phyloP scores from a whole-genome alignment of 2,113 vertebrate genomes.

The Carollia perspicillata region DNA sequence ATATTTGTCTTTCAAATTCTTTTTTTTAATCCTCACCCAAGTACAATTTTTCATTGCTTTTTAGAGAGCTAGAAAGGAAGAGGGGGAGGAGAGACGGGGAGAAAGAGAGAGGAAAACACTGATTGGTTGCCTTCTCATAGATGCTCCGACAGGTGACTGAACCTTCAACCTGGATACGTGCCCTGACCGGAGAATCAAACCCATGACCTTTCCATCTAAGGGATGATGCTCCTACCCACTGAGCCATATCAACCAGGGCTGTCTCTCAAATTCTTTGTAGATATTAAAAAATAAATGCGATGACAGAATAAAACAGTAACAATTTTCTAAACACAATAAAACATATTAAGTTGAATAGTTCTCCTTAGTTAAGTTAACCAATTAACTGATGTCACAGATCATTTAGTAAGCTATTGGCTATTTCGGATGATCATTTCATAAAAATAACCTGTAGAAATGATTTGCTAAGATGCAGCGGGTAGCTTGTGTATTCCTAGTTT shows the following conservation, averaged over 20 bases:
- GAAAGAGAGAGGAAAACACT: too few species aligned
- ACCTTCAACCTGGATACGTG: too few species aligned
- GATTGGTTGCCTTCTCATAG: too few species aligned
- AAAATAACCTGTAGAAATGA: conserved; percentile 21
- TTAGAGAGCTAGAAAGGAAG: too few species aligned
- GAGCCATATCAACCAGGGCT: background rate
- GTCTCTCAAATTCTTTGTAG: background rate
- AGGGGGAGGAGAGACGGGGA: too few species aligned
- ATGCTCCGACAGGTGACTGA: too few species aligned
- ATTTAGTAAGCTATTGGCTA: background rate
- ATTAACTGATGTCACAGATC: background rate
- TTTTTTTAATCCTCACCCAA: too few species aligned
- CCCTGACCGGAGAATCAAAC: too few species aligned
- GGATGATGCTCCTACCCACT: too few species aligned
- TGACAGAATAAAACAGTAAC: conserved; percentile 3
- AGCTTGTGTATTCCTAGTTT: background rate
- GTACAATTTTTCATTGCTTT: too few species aligned
- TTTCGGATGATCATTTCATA: background rate
- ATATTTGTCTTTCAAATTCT: background rate
- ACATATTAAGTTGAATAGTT: background rate
- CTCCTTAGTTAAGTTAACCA: conserved; percentile 30
- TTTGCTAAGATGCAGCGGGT: background rate
- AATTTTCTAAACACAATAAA: conserved; percentile 46
- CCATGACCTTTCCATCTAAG: too few species aligned
- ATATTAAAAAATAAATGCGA: background rate